These are phyloP conservation scores for Turdus rufiventris DNA, from an alignment of 2,113 vertebrate genomes.

Conservation along the genomic window DNA sequence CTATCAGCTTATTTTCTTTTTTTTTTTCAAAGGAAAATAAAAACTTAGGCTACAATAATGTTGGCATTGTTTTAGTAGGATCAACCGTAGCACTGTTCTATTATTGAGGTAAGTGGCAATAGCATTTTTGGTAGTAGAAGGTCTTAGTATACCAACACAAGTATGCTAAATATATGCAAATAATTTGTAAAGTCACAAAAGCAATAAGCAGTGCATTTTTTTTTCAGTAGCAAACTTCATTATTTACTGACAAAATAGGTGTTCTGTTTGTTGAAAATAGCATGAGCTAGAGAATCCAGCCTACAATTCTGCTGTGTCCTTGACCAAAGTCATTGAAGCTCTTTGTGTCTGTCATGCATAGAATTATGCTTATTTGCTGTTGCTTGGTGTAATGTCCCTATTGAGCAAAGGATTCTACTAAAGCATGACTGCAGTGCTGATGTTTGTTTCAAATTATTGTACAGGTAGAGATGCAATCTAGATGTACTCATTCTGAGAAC, in stretches of 20 bases:
- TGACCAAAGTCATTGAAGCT: not conserved
- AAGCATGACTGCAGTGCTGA: not conserved
- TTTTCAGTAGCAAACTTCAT: not conserved
- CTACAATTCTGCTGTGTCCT: not conserved
- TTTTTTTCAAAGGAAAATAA: not conserved
- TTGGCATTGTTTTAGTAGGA: not conserved
- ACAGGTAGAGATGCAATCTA: not conserved
- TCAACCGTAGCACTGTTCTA: not conserved
- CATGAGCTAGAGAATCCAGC: not conserved
- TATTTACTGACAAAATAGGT: not conserved
- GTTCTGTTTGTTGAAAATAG: not conserved
- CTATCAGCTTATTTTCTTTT: not conserved
- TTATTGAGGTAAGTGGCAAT: not conserved
- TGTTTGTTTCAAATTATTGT: not conserved
- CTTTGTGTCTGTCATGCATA: not conserved
- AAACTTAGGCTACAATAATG: not conserved
- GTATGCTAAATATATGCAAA: not conserved
- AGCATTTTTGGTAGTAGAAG: not conserved
- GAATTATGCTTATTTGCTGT: not conserved
- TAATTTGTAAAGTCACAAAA: not conserved
- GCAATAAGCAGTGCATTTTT: not conserved
- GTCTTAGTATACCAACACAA: not conserved
- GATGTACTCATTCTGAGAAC: not conserved
- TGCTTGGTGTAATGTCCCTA: not conserved
- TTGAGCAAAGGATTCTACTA: not conserved